Conservation (phyloP, 2,797 vertebrate species). For the Mormyrus proboscirostris region DNA sequence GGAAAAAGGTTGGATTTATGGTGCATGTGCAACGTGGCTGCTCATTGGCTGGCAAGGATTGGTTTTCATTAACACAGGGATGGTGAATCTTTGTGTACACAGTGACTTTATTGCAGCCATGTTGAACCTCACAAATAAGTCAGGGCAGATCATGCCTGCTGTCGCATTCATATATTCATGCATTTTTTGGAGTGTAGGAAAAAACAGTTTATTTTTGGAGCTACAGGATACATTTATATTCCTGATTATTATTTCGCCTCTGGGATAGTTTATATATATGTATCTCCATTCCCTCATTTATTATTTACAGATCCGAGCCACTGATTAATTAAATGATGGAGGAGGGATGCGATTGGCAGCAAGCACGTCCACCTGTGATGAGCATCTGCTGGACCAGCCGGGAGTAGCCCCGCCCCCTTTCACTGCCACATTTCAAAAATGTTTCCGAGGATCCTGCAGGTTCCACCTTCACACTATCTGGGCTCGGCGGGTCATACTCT, state of each 20-base stretch:
- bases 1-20: neutral
- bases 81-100: neutral
- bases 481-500: slow-evolving; percentile 42
- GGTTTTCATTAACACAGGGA: neutral
- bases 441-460: neutral
- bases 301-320: slow-evolving; percentile 57
- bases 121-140: neutral
- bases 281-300: slow-evolving; percentile 49
- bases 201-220: slow-evolving; percentile 26
- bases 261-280: slow-evolving; percentile 51
- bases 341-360: slow-evolving; percentile 58
- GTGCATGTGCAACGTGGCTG: neutral
- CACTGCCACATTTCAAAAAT: neutral
- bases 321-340: slow-evolving; percentile 64
- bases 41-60: neutral
- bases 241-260: slow-evolving; percentile 44
- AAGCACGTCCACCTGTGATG: slow-evolving; percentile 57
- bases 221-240: slow-evolving; percentile 40
- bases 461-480: neutral
- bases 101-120: neutral
- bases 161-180: neutral
- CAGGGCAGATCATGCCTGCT: neutral
- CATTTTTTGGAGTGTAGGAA: neutral
- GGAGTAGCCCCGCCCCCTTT: neutral
- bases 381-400: slow-evolving; percentile 47